Conservation (phyloP, 2,888 invertebrate species). For the Andrena bicolor region DNA sequence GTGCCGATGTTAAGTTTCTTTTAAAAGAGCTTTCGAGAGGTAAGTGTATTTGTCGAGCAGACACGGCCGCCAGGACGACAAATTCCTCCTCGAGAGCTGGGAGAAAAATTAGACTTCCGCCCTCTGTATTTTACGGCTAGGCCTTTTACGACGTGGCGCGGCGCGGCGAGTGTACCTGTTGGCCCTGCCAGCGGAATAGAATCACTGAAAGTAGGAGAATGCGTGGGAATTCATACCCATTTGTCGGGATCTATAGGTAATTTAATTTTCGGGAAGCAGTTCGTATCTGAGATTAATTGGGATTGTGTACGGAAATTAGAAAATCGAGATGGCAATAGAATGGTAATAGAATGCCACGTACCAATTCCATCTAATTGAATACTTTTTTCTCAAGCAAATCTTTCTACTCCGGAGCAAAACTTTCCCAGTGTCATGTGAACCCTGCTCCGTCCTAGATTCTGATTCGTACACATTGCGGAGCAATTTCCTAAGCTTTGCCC, state of each 20-base stretch:
- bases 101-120: slow-evolving; percentile 54
- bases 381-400: no score
- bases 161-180: slow-evolving; percentile 24
- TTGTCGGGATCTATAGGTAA: not conserved
- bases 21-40: slow-evolving; percentile 39
- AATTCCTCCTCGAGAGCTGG: slow-evolving; percentile 16
- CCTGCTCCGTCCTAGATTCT: no score
- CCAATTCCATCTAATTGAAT: no score
- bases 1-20: slow-evolving; percentile 45
- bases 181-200: not conserved
- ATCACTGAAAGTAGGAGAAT: not conserved
- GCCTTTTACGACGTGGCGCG: slow-evolving; percentile 10
- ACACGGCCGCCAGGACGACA: slow-evolving; percentile 27
- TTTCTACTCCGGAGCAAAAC: no score
- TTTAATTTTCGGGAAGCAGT: not conserved
- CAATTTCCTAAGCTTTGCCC: no score
- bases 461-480: no score
- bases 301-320: not conserved
- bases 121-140: slow-evolving; percentile 19
- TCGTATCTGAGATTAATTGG: not conserved
- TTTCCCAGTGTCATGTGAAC: no score
- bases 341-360: no score
- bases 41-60: slow-evolving; percentile 45
- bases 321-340: no score
- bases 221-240: not conserved